Evolutionary conservation across 2,888 invertebrate species (phyloP).

Genomic region (Andricus curvator): DNA sequence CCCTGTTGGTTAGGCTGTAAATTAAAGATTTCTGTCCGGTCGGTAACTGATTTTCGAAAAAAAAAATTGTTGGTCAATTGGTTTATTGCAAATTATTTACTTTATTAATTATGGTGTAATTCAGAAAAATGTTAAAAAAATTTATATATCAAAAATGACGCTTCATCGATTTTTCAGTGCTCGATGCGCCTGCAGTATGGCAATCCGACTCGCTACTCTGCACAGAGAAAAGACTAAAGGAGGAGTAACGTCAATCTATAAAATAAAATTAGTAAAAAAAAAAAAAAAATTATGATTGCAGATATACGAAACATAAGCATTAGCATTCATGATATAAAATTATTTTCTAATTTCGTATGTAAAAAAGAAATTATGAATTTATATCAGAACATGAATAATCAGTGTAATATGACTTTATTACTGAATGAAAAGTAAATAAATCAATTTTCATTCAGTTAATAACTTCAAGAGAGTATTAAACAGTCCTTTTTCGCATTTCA

Average conservation of each 20-base stretch:
- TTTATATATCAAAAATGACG: not conserved
- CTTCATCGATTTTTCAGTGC: not conserved
- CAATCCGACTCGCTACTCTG: not conserved
- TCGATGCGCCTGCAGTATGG: not conserved
- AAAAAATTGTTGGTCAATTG: not conserved
- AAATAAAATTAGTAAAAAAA: not conserved
- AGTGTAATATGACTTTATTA: no score
- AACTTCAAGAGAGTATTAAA: no score
- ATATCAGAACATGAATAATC: no score
- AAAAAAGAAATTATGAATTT: no score
- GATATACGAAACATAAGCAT: no score
- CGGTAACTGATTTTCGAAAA: not conserved
- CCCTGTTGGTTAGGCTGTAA: not conserved
- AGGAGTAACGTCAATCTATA: not conserved
- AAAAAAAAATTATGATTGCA: no score
- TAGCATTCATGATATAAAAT: no score
- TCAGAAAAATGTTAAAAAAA: not conserved
- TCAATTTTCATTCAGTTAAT: no score
- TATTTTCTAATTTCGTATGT: no score
- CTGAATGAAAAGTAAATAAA: no score
- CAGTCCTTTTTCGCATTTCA: no score
- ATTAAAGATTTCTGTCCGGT: not conserved
- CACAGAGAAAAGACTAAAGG: not conserved
- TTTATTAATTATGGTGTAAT: not conserved
- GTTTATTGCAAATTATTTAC: not conserved